Base-by-base conservation (phyloP, 2,888 invertebrate species). In the Drosophila monieri region DNA sequence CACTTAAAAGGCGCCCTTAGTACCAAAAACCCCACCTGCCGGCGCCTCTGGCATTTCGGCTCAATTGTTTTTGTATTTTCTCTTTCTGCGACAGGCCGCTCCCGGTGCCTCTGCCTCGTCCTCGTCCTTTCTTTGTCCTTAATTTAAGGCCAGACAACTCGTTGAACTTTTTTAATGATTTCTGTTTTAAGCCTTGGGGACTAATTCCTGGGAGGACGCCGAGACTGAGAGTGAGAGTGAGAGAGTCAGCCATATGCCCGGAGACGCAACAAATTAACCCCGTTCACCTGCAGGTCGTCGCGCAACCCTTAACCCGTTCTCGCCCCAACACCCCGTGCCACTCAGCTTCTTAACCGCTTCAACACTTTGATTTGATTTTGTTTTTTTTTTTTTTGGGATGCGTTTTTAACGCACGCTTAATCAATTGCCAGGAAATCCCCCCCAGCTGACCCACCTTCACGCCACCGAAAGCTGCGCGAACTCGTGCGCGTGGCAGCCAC, bases 361-460 rank as follows among this genome's bases (percentile, higher is more conserved):
- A 88, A 85, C 85, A 88, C 85, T 87, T 88, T 87, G 87, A 85
- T 85, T 88, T 88, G 88, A 86, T 88, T 88, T 77, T 47, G 48
- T 62, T 54, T 46, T 49, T 55, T 58, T 53, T 62, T 12, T 15
- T 15, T 32, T 25, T 23, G 30, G 35, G 67, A 41, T 39, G 41
- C 49, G 47, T 60, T 51, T 73, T 73, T 58, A 73, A 73, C 60
- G 54, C 46, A 48, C 69, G 85, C 68, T 79, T 86, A 86, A 88
- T 84, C 84, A 86, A 84, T 78, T 84, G 80, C 62, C 56, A 23
- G 30, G 30, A 15, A 37, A 27, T 27, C 15, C 9, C 49, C 41
- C 47, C 62, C 49, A 21, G n/a, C 23, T 21, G 43, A 41, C 43
- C 53, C 43, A 25, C 10, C 43, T 43, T 25, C 10, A 9, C 3